Percentiles rank a stretch among this genome's conserved stretches.
phyloP scores from a whole-genome alignment of 2,797 vertebrate species.

The Adrianichthys oophorus region DNA sequence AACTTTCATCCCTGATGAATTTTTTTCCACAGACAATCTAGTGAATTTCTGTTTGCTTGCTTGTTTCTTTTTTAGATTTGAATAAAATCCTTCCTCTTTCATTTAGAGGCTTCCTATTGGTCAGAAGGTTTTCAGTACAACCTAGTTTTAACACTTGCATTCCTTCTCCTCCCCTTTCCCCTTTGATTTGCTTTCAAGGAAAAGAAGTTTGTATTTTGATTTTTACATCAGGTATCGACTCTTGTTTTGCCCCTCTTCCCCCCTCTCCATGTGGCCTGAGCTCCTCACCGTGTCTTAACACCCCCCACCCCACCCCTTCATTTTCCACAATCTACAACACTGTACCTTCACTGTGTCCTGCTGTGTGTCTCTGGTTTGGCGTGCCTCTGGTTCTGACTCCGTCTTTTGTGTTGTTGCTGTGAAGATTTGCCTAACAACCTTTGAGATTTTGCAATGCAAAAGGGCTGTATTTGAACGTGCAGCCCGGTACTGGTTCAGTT shows the following conservation, averaged over 20 bases:
- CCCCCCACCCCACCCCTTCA: conserved; percentile 24
- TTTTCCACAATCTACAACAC: conserved; percentile 51
- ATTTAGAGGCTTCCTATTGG: conserved; percentile 51
- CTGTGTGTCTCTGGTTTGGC: conserved; percentile 60
- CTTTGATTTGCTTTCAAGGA: conserved; percentile 93
- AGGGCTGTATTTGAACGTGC: conserved; percentile 3
- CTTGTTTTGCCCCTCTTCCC: conserved; percentile 33
- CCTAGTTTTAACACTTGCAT: conserved; percentile 71
- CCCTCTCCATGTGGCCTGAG: conserved; percentile 59
- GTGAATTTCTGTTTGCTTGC: conserved; percentile 45
- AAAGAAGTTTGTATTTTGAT: conserved; percentile 98
- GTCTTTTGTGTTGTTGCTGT: conserved; percentile 65
- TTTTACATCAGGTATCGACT: conserved; percentile 95
- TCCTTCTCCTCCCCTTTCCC: conserved; percentile 75
- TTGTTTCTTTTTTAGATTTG: conserved; percentile 48
- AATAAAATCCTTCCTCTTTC: conserved; percentile 32
- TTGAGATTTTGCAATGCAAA: conserved; percentile 21
- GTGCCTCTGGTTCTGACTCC: conserved; percentile 54
- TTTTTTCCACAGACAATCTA: conserved; percentile 1
- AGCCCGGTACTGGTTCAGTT: too few relatives aligned
- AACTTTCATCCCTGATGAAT: background rate
- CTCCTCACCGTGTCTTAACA: conserved; percentile 66
- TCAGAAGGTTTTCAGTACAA: conserved; percentile 43
- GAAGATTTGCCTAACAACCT: conserved; percentile 73
- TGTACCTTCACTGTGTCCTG: conserved; percentile 60